These are phyloP conservation scores for Montipora cactus DNA, from an alignment of 64 coral and sea anemone genomes.

Conservation along the genomic window DNA sequence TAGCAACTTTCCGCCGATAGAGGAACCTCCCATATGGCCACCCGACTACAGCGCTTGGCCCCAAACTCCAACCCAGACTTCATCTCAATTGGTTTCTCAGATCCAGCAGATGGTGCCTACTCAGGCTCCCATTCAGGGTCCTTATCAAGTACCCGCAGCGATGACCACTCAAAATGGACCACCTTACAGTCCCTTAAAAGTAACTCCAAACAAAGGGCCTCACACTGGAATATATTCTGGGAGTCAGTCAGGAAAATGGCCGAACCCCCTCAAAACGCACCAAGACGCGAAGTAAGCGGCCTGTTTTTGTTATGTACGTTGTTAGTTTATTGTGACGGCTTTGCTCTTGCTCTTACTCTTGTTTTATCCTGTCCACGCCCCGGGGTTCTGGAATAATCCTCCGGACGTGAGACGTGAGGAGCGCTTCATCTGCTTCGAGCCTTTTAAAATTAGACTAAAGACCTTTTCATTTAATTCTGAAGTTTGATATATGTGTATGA, in stretches of 20 bases:
- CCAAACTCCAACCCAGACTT: constrained; percentile 17
- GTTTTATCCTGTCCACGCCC: too few species aligned
- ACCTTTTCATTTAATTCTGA: too few species aligned
- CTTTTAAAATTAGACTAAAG: too few species aligned
- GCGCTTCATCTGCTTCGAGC: too few species aligned
- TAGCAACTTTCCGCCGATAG: background rate
- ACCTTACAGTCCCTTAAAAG: background rate
- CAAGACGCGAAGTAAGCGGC: background rate
- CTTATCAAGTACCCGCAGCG: background rate
- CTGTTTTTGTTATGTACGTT: too few species aligned
- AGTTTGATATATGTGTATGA: too few species aligned
- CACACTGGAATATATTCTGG: background rate
- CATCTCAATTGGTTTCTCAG: background rate
- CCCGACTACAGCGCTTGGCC: constrained; percentile 39
- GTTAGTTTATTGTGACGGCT: too few species aligned
- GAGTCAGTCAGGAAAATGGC: background rate
- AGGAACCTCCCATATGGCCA: constrained; percentile 28
- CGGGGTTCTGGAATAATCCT: too few species aligned
- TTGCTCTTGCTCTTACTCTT: too few species aligned
- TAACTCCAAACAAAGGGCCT: background rate
- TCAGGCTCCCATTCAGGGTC: background rate
- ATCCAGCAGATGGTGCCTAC: background rate
- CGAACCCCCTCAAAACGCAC: background rate
- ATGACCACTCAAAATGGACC: background rate
- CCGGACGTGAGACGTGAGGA: too few species aligned